Evolutionary conservation across 2,113 vertebrate species (phyloP).

Genomic region (Casuarius casuarius): DNA sequence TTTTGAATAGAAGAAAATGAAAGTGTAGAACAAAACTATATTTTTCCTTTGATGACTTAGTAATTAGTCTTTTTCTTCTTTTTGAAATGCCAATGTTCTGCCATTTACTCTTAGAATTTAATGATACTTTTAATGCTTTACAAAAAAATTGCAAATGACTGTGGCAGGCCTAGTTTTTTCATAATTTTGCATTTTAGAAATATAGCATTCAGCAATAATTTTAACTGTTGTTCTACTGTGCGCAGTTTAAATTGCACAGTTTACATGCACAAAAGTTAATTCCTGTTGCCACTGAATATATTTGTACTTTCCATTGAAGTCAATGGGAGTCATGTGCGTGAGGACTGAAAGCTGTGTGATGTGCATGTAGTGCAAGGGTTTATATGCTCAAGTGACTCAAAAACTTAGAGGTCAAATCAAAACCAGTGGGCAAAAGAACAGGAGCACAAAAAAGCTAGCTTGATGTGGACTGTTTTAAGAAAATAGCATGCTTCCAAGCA

Average conservation of each 20-base stretch:
- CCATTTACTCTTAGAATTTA: background rate
- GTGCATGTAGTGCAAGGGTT: background rate
- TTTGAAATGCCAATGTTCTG: background rate
- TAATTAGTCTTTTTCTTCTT: conserved; percentile 7
- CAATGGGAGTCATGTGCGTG: background rate
- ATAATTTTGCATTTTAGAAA: background rate
- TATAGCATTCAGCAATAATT: background rate
- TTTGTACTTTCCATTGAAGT: background rate
- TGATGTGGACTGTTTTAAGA: background rate
- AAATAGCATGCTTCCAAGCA: background rate
- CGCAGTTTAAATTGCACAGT: background rate
- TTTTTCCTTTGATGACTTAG: conserved; percentile 8
- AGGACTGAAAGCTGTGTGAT: background rate
- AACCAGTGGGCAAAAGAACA: background rate
- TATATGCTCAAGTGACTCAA: background rate
- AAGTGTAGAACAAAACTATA: background rate
- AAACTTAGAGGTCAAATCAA: background rate
- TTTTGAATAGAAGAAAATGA: background rate
- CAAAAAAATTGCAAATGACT: background rate
- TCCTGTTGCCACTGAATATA: background rate
- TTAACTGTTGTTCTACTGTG: background rate
- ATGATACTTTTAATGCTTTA: background rate
- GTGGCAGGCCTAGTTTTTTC: background rate
- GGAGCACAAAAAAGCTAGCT: background rate
- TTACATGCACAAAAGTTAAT: background rate